A percentile compares a stretch with the other conserved stretches of the same genome.
Conservation (phyloP, 92 coral and sea anemone genomes). For the Siderastrea siderea region DNA sequence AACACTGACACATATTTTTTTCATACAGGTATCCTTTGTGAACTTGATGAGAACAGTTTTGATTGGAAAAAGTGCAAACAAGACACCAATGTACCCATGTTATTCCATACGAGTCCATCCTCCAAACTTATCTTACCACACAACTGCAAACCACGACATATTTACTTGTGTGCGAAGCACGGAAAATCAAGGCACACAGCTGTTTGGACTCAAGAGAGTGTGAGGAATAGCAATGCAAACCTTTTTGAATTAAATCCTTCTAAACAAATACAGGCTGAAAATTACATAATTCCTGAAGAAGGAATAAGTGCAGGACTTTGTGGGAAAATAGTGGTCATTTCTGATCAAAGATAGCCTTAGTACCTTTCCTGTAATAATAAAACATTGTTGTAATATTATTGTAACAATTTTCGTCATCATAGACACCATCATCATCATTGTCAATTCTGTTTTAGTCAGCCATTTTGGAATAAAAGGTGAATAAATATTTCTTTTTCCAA, state of each 20-base stretch:
- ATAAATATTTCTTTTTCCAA: too few relatives aligned
- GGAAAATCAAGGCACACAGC: slow-evolving; percentile 93
- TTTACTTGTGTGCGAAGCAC: slow-evolving; percentile 81
- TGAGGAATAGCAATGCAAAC: slow-evolving; percentile 85
- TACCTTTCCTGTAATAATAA: too few relatives aligned
- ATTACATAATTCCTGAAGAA: slow-evolving; percentile 79
- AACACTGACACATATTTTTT: not conserved
- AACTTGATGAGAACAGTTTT: slow-evolving; percentile 42
- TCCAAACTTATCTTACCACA: slow-evolving; percentile 20
- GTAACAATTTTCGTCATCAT: too few relatives aligned
- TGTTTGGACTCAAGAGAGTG: slow-evolving; percentile 77
- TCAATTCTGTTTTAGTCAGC: not conserved
- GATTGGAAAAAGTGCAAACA: slow-evolving; percentile 54
- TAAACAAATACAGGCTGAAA: slow-evolving; percentile 48
- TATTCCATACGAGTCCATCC: slow-evolving; percentile 35
- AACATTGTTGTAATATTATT: not conserved
- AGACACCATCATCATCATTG: not conserved
- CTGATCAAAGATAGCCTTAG: slow-evolving; percentile 1
- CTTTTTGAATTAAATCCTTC: slow-evolving; percentile 78
- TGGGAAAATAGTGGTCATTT: slow-evolving; percentile 73
- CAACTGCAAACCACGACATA: slow-evolving; percentile 28
- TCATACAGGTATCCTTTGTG: slow-evolving; percentile 72
- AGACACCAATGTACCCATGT: slow-evolving; percentile 31
- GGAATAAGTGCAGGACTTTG: slow-evolving; percentile 81
- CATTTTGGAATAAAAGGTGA: too few relatives aligned